phyloP scores from a whole-genome alignment of 2,113 vertebrate species.

The Zapus hudsonius region DNA sequence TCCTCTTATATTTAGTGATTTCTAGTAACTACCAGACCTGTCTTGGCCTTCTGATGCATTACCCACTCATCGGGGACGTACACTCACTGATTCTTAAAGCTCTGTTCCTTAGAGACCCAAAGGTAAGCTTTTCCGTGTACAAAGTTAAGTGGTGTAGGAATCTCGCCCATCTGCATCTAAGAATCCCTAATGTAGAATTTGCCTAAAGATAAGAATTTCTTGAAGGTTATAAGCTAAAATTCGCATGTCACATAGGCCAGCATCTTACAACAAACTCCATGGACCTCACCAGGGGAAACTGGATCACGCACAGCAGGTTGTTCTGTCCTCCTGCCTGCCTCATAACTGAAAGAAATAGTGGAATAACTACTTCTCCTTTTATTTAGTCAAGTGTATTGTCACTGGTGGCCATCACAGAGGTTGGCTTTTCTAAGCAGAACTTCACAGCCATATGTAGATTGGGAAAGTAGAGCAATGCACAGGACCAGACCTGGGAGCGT shows the following conservation, averaged over 20 bases:
- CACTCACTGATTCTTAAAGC: slow-evolving; percentile 96
- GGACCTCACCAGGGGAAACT: not conserved
- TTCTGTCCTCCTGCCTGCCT: not conserved
- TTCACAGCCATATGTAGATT: not conserved
- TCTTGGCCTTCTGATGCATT: slow-evolving; percentile 98
- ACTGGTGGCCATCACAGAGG: not conserved
- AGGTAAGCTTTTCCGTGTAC: slow-evolving; percentile 86
- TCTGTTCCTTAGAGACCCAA: slow-evolving; percentile 97
- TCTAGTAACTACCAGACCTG: slow-evolving; percentile 99
- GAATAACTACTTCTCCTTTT: not conserved
- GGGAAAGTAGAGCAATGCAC: slow-evolving; percentile 36
- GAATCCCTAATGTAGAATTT: slow-evolving; percentile 5
- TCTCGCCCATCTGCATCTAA: slow-evolving; percentile 23
- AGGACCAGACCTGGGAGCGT: not conserved
- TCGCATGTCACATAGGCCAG: not conserved
- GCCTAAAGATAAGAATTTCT: slow-evolving; percentile 28
- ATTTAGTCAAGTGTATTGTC: not conserved
- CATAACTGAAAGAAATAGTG: not conserved
- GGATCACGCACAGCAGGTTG: not conserved
- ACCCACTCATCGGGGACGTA: slow-evolving; percentile 94
- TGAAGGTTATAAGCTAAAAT: slow-evolving; percentile 30
- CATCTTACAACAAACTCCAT: not conserved
- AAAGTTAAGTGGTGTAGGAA: slow-evolving; percentile 41
- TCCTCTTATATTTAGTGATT: slow-evolving; percentile 90
- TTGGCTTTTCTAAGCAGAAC: not conserved